phyloP scores from a whole-genome alignment of 1,140 invertebrate genomes.

The Cotesia chilonis region DNA sequence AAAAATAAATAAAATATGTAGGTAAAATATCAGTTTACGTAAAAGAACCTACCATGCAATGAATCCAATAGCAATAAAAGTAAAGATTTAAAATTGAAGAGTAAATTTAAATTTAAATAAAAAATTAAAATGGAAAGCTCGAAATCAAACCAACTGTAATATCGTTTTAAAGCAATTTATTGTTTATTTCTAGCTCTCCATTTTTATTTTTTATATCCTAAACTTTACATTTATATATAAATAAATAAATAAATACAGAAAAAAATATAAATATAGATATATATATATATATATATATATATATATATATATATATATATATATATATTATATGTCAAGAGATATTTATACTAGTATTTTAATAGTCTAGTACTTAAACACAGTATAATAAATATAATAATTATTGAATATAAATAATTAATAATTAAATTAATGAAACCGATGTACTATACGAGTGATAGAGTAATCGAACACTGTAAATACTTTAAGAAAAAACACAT shows the following conservation, averaged over 20 bases:
- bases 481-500: constrained; percentile 30
- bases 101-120: constrained; percentile 19
- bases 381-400: constrained; percentile 32
- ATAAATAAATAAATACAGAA: constrained; percentile 48
- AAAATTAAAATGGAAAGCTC: constrained; percentile 44
- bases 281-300: constrained; percentile 53
- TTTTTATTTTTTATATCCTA: constrained; percentile 38
- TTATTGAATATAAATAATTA: constrained; percentile 45
- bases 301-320: constrained; percentile 37
- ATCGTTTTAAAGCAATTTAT: constrained; percentile 37
- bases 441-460: constrained; percentile 49
- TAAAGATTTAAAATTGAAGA: constrained; percentile 45
- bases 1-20: constrained; percentile 23
- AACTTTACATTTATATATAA: constrained; percentile 54
- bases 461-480: constrained; percentile 33
- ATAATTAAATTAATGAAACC: constrained; percentile 34
- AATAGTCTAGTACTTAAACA: constrained; percentile 59
- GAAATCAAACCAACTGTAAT: constrained; percentile 41
- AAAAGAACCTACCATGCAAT: constrained; percentile 57
- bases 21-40: constrained; percentile 51
- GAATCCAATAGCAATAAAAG: constrained; percentile 63
- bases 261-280: constrained; percentile 38
- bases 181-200: constrained; percentile 21
- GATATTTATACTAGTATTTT: constrained; percentile 66
- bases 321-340: constrained; percentile 54